These are phyloP conservation scores for Bactericera cockerelli DNA, from an alignment of 1,140 invertebrate species.

Conservation along the genomic window DNA sequence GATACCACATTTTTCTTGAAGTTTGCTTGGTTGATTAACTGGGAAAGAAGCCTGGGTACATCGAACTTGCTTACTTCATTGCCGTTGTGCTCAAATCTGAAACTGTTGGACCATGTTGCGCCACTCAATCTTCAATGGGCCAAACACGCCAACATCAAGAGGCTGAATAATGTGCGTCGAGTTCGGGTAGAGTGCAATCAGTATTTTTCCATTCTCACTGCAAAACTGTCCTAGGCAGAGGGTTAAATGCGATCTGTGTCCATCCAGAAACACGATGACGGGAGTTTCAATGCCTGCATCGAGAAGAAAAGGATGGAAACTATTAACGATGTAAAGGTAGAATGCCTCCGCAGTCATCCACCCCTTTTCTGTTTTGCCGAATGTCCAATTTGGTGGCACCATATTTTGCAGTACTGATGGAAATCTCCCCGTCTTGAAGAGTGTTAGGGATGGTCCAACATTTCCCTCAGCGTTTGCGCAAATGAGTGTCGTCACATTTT, in stretches of 20 bases:
- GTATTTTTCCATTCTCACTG: slow-evolving; percentile 22
- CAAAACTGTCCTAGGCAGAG: slow-evolving; percentile 28
- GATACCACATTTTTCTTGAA: slow-evolving; percentile 2
- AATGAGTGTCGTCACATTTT: slow-evolving; percentile 27
- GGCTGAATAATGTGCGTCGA: slow-evolving; percentile 31
- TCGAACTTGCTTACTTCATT: slow-evolving; percentile 19
- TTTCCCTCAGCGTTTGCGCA: slow-evolving; percentile 27
- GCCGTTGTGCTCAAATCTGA: slow-evolving; percentile 17
- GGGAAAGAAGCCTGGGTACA: slow-evolving; percentile 5
- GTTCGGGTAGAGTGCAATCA: slow-evolving; percentile 30
- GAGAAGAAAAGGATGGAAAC: slow-evolving; percentile 19
- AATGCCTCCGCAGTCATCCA: slow-evolving; percentile 27
- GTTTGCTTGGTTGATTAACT: slow-evolving; percentile 6
- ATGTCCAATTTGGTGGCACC: slow-evolving; percentile 20
- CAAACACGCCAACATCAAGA: slow-evolving; percentile 25
- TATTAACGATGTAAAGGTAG: slow-evolving; percentile 21
- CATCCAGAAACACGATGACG: slow-evolving; percentile 30
- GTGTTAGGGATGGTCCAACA: slow-evolving; percentile 25
- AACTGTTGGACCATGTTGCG: slow-evolving; percentile 21
- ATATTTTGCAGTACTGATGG: slow-evolving; percentile 12
- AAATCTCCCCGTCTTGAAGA: slow-evolving; percentile 23
- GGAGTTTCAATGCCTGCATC: slow-evolving; percentile 25
- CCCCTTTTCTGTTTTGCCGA: slow-evolving; percentile 23
- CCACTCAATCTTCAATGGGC: slow-evolving; percentile 25
- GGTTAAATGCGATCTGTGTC: slow-evolving; percentile 28